A percentile compares a stretch with the other conserved stretches of the same genome.
Evolutionary conservation across 2,888 invertebrate genomes (phyloP).

Genomic region (Zonitis immaculata): DNA sequence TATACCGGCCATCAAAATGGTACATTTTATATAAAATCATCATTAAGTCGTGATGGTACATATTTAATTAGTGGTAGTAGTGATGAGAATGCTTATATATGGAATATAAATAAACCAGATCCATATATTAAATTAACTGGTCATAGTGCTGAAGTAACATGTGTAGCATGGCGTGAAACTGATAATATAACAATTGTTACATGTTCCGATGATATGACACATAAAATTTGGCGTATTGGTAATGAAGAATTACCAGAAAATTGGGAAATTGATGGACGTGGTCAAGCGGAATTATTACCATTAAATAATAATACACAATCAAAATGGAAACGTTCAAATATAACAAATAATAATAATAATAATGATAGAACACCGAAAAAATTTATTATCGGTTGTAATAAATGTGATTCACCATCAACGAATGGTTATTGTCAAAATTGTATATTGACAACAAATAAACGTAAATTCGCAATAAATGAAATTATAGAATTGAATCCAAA

Average conservation of each 20-base stretch:
- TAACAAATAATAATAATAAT: neutral
- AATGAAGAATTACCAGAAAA: slow-evolving; percentile 47
- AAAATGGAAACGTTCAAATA: slow-evolving; percentile 8
- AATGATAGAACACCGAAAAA: slow-evolving; percentile 22
- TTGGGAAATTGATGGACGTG: slow-evolving; percentile 33
- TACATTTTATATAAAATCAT: slow-evolving; percentile 81
- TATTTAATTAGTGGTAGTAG: slow-evolving; percentile 87
- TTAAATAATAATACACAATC: slow-evolving; percentile 7
- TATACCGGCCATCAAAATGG: slow-evolving; percentile 72
- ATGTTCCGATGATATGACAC: slow-evolving; percentile 77
- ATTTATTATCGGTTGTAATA: slow-evolving; percentile 25
- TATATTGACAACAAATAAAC: slow-evolving; percentile 39
- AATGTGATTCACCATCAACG: slow-evolving; percentile 16
- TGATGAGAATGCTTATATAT: slow-evolving; percentile 81
- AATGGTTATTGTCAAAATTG: slow-evolving; percentile 34
- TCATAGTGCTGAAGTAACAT: slow-evolving; percentile 82
- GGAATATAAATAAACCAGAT: slow-evolving; percentile 63
- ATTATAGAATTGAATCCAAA: slow-evolving; percentile 32
- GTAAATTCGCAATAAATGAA: slow-evolving; percentile 20
- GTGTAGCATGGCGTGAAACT: slow-evolving; percentile 71
- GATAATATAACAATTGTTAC: slow-evolving; percentile 66
- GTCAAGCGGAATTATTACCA: slow-evolving; percentile 36
- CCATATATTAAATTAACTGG: slow-evolving; percentile 69
- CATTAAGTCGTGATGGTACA: slow-evolving; percentile 72
- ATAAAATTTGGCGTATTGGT: slow-evolving; percentile 71